Percentiles rank a stretch among this genome's conserved stretches.
Evolutionary conservation across 2,113 vertebrate species (phyloP).

Genomic region (Pseudopodoces humilis): DNA sequence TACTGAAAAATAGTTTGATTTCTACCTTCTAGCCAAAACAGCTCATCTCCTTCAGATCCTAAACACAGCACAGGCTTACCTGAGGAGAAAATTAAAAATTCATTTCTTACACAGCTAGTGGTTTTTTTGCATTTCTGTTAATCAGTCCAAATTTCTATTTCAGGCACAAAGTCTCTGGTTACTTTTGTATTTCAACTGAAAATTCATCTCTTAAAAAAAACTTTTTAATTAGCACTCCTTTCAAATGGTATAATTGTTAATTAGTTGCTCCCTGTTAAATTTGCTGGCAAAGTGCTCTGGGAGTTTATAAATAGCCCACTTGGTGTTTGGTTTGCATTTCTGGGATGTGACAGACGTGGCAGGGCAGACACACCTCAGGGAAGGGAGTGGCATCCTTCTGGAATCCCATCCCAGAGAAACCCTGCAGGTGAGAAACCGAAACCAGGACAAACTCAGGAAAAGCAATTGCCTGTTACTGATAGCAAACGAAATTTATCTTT

Average conservation of each 20-base stretch:
- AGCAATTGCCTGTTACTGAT: background rate
- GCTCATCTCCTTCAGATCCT: background rate
- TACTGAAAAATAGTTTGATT: background rate
- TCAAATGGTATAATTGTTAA: constrained; percentile 41
- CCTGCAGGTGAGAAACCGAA: background rate
- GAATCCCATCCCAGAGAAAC: background rate
- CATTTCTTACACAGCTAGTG: background rate
- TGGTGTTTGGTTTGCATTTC: background rate
- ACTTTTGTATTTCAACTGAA: constrained; percentile 49
- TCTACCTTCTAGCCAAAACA: background rate
- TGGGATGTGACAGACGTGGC: background rate
- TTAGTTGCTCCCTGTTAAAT: constrained; percentile 41
- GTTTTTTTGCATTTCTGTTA: constrained; percentile 6
- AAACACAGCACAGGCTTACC: background rate
- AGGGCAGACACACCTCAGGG: background rate
- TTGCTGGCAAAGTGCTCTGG: constrained; percentile 1
- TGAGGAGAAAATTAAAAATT: background rate
- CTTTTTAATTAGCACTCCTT: constrained; percentile 62
- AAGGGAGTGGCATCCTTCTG: background rate
- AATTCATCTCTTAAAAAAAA: constrained; percentile 30
- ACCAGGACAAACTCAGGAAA: background rate
- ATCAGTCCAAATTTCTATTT: constrained; percentile 18
- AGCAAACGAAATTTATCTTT: background rate
- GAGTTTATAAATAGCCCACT: constrained; percentile 12
- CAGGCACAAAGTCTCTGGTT: background rate